Conservation (phyloP, 2,797 vertebrate species). For the Taeniopygia guttata region DNA sequence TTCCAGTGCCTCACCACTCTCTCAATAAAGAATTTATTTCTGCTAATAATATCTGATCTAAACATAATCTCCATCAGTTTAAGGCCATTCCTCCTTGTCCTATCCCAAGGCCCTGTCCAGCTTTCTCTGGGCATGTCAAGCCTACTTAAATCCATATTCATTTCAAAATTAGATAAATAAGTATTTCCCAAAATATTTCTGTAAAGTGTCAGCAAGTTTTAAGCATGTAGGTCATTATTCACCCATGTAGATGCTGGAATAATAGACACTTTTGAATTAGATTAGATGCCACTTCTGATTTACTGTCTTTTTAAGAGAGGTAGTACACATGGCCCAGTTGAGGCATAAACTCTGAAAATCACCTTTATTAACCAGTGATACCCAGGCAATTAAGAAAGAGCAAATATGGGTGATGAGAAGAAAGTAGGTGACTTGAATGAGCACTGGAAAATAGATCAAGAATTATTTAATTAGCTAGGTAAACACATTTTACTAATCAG, state of each 20-base stretch:
- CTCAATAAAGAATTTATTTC: background rate
- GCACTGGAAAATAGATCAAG: background rate
- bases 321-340: background rate
- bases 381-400: background rate
- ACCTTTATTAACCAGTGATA: background rate
- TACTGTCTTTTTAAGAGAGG: background rate
- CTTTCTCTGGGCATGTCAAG: background rate
- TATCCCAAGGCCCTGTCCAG: background rate
- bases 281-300: background rate
- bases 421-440: slow-evolving; percentile 20
- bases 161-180: background rate
- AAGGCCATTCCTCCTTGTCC: background rate
- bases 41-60: background rate
- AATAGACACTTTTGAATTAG: background rate
- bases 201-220: background rate
- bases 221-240: background rate
- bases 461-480: slow-evolving; percentile 8
- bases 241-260: background rate
- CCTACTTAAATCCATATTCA: background rate
- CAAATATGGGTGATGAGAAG: background rate
- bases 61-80: background rate
- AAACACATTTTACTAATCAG: background rate
- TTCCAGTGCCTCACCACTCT: background rate
- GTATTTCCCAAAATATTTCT: background rate
- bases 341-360: background rate